Evolutionary conservation across 1,140 invertebrate genomes (phyloP).

Genomic region (Cydia strobilella): DNA sequence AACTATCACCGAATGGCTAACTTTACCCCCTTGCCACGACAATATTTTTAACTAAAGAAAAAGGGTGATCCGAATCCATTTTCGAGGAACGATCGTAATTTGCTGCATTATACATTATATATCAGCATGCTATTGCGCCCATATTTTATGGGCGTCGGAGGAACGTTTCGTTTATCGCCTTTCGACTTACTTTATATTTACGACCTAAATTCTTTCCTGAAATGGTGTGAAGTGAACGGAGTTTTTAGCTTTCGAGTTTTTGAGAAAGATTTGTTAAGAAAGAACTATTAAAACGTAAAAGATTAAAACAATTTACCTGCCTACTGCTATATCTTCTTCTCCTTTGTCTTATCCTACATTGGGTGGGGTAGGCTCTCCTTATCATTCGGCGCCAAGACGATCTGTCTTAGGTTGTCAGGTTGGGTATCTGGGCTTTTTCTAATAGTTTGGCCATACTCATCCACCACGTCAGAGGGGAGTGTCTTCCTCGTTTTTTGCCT

Average conservation of each 20-base stretch:
- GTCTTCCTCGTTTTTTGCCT: too few species aligned
- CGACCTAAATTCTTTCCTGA: conserved; percentile 5
- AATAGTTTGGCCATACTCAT: too few species aligned
- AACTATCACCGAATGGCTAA: too few species aligned
- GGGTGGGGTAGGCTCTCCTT: too few species aligned
- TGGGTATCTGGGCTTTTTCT: too few species aligned
- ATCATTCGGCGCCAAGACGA: too few species aligned
- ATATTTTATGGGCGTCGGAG: not conserved
- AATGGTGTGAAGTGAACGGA: not conserved
- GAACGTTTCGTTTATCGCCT: conserved; percentile 2
- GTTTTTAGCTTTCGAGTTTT: not conserved
- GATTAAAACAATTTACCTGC: not conserved
- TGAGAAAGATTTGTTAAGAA: not conserved
- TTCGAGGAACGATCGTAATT: not conserved
- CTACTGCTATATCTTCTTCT: too few species aligned
- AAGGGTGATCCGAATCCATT: not conserved
- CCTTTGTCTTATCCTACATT: too few species aligned
- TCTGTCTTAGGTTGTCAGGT: too few species aligned
- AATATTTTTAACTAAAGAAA: not conserved
- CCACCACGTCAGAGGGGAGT: too few species aligned
- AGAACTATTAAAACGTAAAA: not conserved
- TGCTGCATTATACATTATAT: conserved; percentile 12
- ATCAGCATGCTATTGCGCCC: not conserved
- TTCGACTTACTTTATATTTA: conserved; percentile 19
- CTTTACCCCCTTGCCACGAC: too few species aligned